Evolutionary conservation across 2,888 invertebrate species (phyloP), one percentile per base, ranked within the genome.

Genomic region (Pyrrhosoma nymphula): DNA sequence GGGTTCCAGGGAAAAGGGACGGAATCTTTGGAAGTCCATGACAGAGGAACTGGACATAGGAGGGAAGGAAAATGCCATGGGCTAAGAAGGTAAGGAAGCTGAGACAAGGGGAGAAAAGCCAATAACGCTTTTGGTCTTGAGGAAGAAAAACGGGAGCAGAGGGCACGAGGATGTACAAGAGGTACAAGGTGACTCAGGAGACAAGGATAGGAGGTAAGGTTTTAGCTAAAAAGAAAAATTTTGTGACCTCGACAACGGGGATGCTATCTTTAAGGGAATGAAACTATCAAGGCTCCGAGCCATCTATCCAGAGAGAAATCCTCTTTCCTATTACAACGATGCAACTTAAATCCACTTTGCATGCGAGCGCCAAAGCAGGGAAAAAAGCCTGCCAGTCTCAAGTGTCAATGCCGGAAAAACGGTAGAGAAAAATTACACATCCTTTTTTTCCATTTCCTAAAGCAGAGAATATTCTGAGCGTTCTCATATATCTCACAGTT

Each of bases 131-230:
- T 82, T 18, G 82, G 82, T 82, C 16, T 35, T 35, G 82, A 82
- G 82, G 82, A 82, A 82, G 82, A 82, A 82, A 82, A 82, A 82
- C 82, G 82, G 8, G 30, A 35, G 82, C 35, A 82, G n/a, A 35
- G 35, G 35, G 82, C 82, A 26, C 26, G 82, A 35, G 35, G 23
- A 26, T 69, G 26, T n/a, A 69, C 69, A 69, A 26, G 69, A 69
- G 12, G n/a, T 4, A 69, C 69, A 69, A 69, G 69, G 69, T 3
- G 26, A 69, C 69, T 12, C 18, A 2, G 69, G 3, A n/a, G 69
- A 26, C 69, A n/a, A 35, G 82, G 26, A 35, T 35, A 82, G 82
- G 35, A 30, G 16, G 60, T 3, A 82, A 0, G 82, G 35, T 35
- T 82, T 82, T 35, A 82, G 18, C 18, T 20, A 60, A n/a, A n/a